Evolutionary conservation across 2,888 invertebrate species (phyloP).

Genomic region (Drosophila neonasuta): DNA sequence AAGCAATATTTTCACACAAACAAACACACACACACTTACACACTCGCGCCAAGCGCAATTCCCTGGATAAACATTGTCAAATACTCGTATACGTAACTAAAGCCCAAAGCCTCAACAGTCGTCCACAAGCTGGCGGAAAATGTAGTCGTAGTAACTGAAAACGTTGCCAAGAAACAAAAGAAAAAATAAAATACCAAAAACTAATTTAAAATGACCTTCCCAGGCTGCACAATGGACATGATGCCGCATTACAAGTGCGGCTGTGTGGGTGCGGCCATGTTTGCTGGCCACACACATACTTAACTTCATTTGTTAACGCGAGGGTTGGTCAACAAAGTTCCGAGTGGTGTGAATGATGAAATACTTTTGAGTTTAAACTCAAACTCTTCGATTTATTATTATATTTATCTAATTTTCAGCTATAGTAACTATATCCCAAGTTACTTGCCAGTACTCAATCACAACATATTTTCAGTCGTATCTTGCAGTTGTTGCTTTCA

Average conservation of each 20-base stretch:
- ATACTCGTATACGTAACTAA: conserved; percentile 34
- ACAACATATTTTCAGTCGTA: too few relatives aligned
- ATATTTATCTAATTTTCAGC: not conserved
- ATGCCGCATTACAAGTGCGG: conserved; percentile 44
- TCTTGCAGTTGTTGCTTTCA: too few relatives aligned
- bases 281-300: conserved; percentile 46
- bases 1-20: conserved; percentile 18
- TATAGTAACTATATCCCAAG: too few relatives aligned
- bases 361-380: not conserved
- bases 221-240: conserved; percentile 52
- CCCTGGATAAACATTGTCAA: conserved; percentile 54
- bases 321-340: conserved; percentile 17
- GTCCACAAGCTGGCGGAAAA: conserved; percentile 13
- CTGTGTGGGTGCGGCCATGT: conserved; percentile 23
- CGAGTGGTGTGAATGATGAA: too few relatives aligned
- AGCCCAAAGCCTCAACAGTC: conserved; percentile 19
- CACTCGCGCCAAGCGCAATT: conserved; percentile 25
- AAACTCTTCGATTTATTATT: not conserved
- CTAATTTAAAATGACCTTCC: conserved; percentile 75
- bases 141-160: conserved; percentile 18
- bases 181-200: conserved; percentile 48
- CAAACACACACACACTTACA: not conserved
- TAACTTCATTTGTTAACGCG: conserved; percentile 52
- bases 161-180: conserved; percentile 26
- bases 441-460: too few relatives aligned